Percentiles rank a stretch among this genome's conserved stretches.
These are phyloP conservation scores for Thunnus thynnus DNA, from an alignment of 2,113 vertebrate species.

Conservation along the genomic window DNA sequence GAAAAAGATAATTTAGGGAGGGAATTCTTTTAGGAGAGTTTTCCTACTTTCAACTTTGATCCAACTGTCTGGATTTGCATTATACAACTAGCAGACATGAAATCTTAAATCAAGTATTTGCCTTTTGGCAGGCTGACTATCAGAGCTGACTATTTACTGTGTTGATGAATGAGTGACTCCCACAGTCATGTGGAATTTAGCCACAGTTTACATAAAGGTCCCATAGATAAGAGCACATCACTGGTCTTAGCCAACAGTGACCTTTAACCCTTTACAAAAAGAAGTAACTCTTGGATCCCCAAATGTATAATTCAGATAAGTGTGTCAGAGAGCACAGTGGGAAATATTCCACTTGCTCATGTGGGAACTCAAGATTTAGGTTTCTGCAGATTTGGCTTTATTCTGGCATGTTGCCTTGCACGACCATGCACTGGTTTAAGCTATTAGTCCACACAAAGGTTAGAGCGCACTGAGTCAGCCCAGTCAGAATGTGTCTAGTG, in stretches of 20 bases:
- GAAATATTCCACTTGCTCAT: not conserved
- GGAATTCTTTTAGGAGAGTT: too few species aligned
- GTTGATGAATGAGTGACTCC: conserved; percentile 3
- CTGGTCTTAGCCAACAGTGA: not conserved
- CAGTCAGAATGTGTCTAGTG: conserved; percentile 24
- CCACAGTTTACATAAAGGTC: conserved; percentile 13
- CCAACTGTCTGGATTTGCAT: too few species aligned
- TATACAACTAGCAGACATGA: not conserved
- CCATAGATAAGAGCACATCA: conserved; percentile 25
- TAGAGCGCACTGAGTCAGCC: conserved; percentile 32
- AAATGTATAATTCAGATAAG: conserved; percentile 41
- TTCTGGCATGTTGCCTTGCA: conserved; percentile 33
- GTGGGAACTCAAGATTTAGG: conserved; percentile 13
- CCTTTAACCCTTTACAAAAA: not conserved
- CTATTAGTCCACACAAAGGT: conserved; percentile 46
- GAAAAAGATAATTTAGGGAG: too few species aligned
- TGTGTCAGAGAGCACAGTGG: conserved; percentile 8
- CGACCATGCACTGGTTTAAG: conserved; percentile 28
- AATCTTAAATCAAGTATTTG: not conserved
- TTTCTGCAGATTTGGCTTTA: conserved; percentile 27
- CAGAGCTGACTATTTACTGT: not conserved
- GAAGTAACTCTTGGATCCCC: not conserved
- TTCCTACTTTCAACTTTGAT: too few species aligned
- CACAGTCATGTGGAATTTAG: conserved; percentile 12
- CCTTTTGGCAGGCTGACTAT: not conserved